A percentile compares a stretch with the other conserved stretches of the same genome.
Evolutionary conservation across 2,113 vertebrate species (phyloP).

Genomic region (Okapia johnstoni): DNA sequence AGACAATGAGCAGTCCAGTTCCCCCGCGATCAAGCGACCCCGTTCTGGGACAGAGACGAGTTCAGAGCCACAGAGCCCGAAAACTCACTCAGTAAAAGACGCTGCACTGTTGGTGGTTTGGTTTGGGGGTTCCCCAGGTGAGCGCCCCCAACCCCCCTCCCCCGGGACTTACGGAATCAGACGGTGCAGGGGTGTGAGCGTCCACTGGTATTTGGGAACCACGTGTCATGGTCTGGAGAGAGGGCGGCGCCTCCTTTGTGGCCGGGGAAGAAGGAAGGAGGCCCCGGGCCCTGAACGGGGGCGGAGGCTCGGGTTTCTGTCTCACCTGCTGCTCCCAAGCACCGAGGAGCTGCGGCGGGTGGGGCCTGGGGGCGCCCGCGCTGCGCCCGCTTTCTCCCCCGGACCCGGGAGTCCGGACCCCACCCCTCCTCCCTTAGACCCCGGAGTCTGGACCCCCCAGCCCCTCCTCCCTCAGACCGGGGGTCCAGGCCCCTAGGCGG

Average conservation of each 20-base stretch:
- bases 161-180: neutral
- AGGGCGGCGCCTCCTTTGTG: neutral
- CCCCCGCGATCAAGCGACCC: accelerated
- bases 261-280: constrained; percentile 25
- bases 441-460: neutral
- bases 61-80: neutral
- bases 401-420: neutral
- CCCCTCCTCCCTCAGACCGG: neutral
- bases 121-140: neutral
- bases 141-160: neutral
- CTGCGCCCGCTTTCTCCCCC: neutral
- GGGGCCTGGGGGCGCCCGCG: neutral
- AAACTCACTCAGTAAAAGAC: neutral
- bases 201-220: neutral
- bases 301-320: constrained; percentile 47
- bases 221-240: neutral
- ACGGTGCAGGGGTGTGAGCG: neutral
- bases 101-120: accelerated
- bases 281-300: neutral
- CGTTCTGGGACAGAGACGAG: no score
- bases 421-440: neutral
- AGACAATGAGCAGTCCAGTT: neutral
- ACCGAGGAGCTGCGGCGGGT: no score
- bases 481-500: no score
- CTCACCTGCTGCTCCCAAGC: neutral